Evolutionary conservation across 1,140 invertebrate genomes (phyloP).

Genomic region (Cecropterus lyciades): DNA sequence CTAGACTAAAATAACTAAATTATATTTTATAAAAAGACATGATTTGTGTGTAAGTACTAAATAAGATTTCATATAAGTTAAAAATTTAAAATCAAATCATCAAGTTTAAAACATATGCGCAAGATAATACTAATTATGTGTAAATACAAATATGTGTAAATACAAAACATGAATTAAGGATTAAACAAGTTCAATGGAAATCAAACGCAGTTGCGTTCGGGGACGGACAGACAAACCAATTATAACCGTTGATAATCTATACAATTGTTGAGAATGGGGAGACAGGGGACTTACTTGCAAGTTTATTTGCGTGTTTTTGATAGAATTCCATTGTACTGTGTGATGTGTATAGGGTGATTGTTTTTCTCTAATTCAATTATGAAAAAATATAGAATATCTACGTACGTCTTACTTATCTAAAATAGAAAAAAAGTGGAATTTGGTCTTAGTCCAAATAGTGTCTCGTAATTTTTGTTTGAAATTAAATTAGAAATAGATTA

Average conservation of each 20-base stretch:
- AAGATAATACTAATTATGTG: conserved; percentile 10
- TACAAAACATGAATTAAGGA: conserved; percentile 47
- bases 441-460: no score
- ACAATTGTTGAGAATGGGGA: conserved; percentile 54
- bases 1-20: no score
- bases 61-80: no score
- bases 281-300: conserved; percentile 44
- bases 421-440: no score
- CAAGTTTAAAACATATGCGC: conserved; percentile 24
- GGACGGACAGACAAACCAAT: conserved; percentile 72
- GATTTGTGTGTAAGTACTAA: no score
- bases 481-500: no score
- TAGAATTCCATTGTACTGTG: conserved; percentile 46
- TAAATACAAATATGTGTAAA: conserved; percentile 9
- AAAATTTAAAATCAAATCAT: no score
- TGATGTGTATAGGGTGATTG: conserved; percentile 41
- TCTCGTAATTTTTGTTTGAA: no score
- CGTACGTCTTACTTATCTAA: no score
- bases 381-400: no score
- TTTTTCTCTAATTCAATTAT: background rate
- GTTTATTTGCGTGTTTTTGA: conserved; percentile 54
- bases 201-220: conserved; percentile 53
- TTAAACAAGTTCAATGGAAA: conserved; percentile 55
- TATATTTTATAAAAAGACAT: no score
- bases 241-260: conserved; percentile 73